Conservation (phyloP, 2,888 invertebrate species). For the Vesta saturnalis region DNA sequence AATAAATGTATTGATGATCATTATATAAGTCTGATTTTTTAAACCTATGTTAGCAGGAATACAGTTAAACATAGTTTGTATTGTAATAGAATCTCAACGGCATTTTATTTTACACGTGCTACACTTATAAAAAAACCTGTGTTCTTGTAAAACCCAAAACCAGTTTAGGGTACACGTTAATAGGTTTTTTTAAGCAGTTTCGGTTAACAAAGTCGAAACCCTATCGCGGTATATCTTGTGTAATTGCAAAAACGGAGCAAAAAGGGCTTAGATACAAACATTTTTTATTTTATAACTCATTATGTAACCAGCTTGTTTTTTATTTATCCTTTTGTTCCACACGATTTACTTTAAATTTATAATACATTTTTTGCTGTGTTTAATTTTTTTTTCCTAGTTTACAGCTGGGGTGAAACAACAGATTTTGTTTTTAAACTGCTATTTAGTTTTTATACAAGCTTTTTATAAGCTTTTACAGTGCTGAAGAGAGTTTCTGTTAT, state of each 20-base stretch:
- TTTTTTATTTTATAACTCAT: slow-evolving; percentile 24
- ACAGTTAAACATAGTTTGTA: too few species aligned
- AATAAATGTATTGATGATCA: too few species aligned
- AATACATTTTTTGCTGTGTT: slow-evolving; percentile 21
- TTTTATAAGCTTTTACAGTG: neutral
- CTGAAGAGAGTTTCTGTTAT: neutral
- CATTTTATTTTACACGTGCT: slow-evolving; percentile 29
- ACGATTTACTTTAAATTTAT: slow-evolving; percentile 38
- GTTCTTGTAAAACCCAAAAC: slow-evolving; percentile 19
- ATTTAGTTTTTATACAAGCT: slow-evolving; percentile 13
- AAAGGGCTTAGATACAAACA: slow-evolving; percentile 45
- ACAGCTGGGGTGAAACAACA: slow-evolving; percentile 19
- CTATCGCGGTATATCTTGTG: slow-evolving; percentile 50
- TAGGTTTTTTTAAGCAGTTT: slow-evolving; percentile 24
- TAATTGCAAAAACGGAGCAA: slow-evolving; percentile 44
- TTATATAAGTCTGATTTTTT: too few species aligned
- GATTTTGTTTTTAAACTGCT: slow-evolving; percentile 13
- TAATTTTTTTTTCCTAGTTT: slow-evolving; percentile 18
- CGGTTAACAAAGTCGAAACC: slow-evolving; percentile 42
- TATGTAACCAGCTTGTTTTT: slow-evolving; percentile 17
- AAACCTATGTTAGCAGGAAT: too few species aligned
- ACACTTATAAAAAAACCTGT: slow-evolving; percentile 14
- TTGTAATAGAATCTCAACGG: slow-evolving; percentile 7
- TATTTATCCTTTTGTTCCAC: slow-evolving; percentile 29
- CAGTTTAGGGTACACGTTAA: slow-evolving; percentile 17